Evolutionary conservation across 2,888 invertebrate species (phyloP), one percentile per base, ranked within the genome.

Genomic region (Physocephala rufipes): DNA sequence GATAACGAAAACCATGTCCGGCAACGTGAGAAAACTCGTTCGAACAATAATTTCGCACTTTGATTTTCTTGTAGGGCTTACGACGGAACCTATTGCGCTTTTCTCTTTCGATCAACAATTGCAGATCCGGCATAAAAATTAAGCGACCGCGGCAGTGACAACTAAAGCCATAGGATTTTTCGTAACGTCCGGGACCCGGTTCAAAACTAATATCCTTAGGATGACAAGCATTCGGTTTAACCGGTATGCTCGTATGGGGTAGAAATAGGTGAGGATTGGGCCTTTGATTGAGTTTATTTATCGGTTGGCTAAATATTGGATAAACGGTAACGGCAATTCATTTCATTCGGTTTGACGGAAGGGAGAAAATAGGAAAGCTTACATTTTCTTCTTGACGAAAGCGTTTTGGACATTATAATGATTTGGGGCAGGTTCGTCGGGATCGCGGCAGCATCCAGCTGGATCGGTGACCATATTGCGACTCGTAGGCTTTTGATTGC

Each of bases 111-210:
- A 84, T 78, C 2, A 69, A 1, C 2, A 82, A 21, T 59, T 77
- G 75, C 2, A 83, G 69, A 0, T 75, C 75, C 1, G 84, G 80
- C 64, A 76, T 65, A 2, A 55, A 65, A 1, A 71, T 74, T 21
- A 76, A 77, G 15, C 76, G 76, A 2, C 71, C 26, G 7, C 74
- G 58, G 61, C 83, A 82, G 12, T 76, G 73, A 63, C 84, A 83
- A 3, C 73, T 67, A 2, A 74, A 70, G 0, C 75, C 61, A 67
- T 75, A 81, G 26, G 81, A 77, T 24, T 67, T 73, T 2, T 82
- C 80, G 63, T 84, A 84, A 1, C 85, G 82, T 0, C 85, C 84
- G 0, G 84, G 83, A 0, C 79, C 82, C 0, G 82, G 81, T 4
- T 73, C 71, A 36, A 82, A 83, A 7, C 82, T 79, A 0, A 55